Base-by-base conservation (phyloP, 1,140 invertebrate genomes). In the Melipona quadrifasciata region DNA sequence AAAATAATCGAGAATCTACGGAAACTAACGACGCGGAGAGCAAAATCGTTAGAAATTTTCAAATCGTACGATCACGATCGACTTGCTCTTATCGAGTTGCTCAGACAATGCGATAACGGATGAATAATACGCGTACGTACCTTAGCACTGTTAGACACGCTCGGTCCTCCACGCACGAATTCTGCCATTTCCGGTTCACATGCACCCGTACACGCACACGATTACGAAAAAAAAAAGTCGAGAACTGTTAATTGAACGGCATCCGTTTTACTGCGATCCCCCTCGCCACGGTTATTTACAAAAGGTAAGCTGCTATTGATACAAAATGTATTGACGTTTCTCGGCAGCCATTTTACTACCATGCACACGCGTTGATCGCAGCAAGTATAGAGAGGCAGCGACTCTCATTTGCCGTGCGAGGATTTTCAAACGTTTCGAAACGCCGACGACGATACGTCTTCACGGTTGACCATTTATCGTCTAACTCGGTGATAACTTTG, bases 141-240 rank as follows among this genome's bases (percentile, higher is more conserved):
- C 94, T 96, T 95, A 84, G 93, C 90, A 92, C 88, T 95, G 89
- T 92, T 95, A 75, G 92, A 95, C 71, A 95, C 93, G 84, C 95
- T 95, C 64, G 95, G 94, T 76, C 95, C 95, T 87, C 95, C 95
- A 85, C 95, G 93, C 70, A 96, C 95, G 88, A 96, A 96, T 92
- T 96, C 95, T 90, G 95, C 95, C 95, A 96, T 96, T 92, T 88
- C 91, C 57, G 39, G 80, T 79, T 82, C 73, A 82, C 90, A 91
- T 89, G 85, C 87, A 86, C 88, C 71, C 77, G 61, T 89, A 89
- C 89, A 75, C 78, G 78, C 71, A 82, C 79, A 80, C 80, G 82
- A 84, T 81, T 80, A 71, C 78, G 34, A 70, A 76, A 87, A 68
- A 57, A 77, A 81, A 82, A 83, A 47, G 39, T 47, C 57, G 80